Evolutionary conservation across 2,888 invertebrate genomes (phyloP), one percentile per base, ranked within the genome.

Genomic region (Unio pictorum): DNA sequence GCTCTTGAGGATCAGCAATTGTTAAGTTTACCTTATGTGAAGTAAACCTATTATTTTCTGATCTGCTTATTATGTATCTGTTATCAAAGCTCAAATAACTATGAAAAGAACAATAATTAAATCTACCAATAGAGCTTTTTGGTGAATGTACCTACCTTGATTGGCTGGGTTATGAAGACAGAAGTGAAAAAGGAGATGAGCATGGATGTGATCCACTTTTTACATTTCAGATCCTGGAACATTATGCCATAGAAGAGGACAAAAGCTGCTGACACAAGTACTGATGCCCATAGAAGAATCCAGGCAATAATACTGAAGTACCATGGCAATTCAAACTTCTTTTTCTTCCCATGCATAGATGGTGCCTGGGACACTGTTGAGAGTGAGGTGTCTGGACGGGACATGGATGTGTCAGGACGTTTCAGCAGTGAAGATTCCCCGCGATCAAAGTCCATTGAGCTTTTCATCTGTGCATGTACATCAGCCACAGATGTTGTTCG

Each of bases 201-300:
- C 84, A 92, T 87, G 5, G 91, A 90, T 0, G 91, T 88, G 17
- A 92, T 88, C 91, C 91, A 92, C 76, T 91, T 90, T 66, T 88
- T 87, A 61, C 89, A 89, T 72, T 90, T 91, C 7, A 85, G 86
- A 72, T 92, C 91, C 20, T 90, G 90, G 81, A 91, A 92, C 79
- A 81, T 81, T 66, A 92, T 88, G 5, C 90, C 91, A 76, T 91
- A 91, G 69, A 90, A 89, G 68, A 89, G 89, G 54, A 91, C 90
- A 81, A 92, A 90, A 68, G 90, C 87, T 4, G 88, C 85, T 0
- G 90, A 88, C 1, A 86, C 85, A 1, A 86, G 68, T 5, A 91
- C 89, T 1, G 87, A 82, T 4, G 88, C 18, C 75, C 89, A 82
- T 18, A 91, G 87, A 26, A 92, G 67, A 3, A 89, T 72, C 91